Evolutionary conservation across 35 echinoderm and acorn worm genomes (phyloP).

Genomic region (Eucidaris tribuloides): DNA sequence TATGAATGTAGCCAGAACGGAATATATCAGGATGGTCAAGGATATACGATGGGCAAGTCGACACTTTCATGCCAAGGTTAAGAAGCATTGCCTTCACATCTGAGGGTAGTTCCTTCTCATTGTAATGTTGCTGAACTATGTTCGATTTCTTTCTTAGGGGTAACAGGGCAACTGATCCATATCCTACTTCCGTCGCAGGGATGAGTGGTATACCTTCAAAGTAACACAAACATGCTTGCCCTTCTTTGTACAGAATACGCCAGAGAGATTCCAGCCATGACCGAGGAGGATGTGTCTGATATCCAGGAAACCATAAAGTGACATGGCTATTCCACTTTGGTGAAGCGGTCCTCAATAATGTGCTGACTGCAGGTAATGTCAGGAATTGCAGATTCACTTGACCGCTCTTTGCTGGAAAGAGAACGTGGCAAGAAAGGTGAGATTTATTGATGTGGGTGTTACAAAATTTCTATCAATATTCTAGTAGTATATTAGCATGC

Average conservation of each 20-base stretch:
- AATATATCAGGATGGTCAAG: neutral
- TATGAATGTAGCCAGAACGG: neutral
- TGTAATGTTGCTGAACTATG: neutral
- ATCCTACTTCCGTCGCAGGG: neutral
- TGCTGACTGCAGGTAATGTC: too few relatives aligned
- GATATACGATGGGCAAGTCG: neutral
- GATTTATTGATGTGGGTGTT: too few relatives aligned
- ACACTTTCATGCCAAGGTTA: neutral
- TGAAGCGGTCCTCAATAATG: too few relatives aligned
- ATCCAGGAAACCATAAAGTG: too few relatives aligned
- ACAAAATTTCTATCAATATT: too few relatives aligned
- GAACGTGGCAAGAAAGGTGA: too few relatives aligned
- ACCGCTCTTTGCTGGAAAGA: too few relatives aligned
- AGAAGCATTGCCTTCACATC: neutral
- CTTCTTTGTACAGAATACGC: conserved; percentile 2
- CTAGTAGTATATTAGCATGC: too few relatives aligned
- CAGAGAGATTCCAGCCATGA: conserved; percentile 11
- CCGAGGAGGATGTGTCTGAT: too few relatives aligned
- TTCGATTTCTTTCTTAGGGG: neutral
- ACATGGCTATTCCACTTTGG: too few relatives aligned
- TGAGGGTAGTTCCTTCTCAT: neutral
- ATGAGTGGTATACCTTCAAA: conserved; percentile 23
- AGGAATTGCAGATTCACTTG: too few relatives aligned
- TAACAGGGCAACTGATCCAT: neutral
- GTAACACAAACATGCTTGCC: neutral